Evolutionary conservation across 2,797 vertebrate species (phyloP), one percentile per base, ranked within the genome.

Genomic region (Phrynocephalus vlangalii): DNA sequence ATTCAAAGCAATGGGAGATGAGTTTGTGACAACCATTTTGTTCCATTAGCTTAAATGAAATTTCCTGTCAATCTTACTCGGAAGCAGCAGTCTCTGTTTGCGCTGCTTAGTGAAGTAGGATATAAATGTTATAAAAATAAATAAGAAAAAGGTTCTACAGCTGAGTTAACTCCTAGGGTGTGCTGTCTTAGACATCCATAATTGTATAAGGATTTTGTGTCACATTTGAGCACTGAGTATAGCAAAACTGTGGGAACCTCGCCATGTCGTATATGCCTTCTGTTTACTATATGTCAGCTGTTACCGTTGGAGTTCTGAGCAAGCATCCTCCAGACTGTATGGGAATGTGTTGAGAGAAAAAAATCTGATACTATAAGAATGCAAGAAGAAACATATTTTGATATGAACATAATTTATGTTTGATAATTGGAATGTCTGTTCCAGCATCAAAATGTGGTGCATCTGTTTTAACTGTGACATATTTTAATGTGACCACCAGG

Each of bases 281-380:
- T 56, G 9, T 30, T n/a, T 7, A 50, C 68, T 72, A 73, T 18
- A 28, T 83, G 28, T 52, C n/a, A 24, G 70, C 18, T 72, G 52
- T 11, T 83, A 70, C 30, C 8, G 38, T 1, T 20, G 13, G 18
- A 50, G 52, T 56, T 56, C 52, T 56, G 52, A 56, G 9, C 52
- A 56, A 56, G 52, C 13, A 56, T 56, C 52, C 13, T 56, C 10
- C 2, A 56, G 52, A 56, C 52, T 56, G 52, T 33, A 20, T 79
- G 30, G 30, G 28, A 71, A 2, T 70, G 22, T 86, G 38, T 44
- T 44, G 60, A 30, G 73, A 6, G 9, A 8, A 33, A 16, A 56
- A 56, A 15, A 15, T 85, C 48, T 20, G 77, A 63, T 87, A 24
- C 68, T 13, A 67, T 13, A 87, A 87, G 6, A 84, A 72, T 79